Conservation (phyloP, 2,113 vertebrate species). For the Pteruthius melanotis region DNA sequence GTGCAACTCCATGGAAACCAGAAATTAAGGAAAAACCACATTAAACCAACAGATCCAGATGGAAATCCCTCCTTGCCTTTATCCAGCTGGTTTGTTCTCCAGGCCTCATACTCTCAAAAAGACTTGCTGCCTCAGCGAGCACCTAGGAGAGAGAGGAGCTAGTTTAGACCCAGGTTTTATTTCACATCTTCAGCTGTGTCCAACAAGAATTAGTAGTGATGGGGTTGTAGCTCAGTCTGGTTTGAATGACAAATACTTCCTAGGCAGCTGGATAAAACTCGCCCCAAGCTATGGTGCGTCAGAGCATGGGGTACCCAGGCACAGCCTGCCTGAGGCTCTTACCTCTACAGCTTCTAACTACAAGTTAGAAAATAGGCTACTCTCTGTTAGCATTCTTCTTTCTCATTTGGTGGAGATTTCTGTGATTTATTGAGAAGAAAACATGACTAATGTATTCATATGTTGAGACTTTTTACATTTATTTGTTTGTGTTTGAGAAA, state of each 20-base stretch:
- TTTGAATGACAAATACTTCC: not conserved
- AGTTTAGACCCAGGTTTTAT: not conserved
- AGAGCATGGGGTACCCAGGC: not conserved
- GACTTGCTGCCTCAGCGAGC: not conserved
- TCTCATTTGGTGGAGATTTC: not conserved
- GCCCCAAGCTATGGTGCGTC: too few relatives aligned
- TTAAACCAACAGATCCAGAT: not conserved
- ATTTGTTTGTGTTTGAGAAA: not conserved
- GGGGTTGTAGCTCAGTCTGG: not conserved
- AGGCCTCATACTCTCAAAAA: not conserved
- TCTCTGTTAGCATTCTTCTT: not conserved
- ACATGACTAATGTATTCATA: not conserved
- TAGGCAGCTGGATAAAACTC: not conserved
- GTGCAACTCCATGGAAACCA: not conserved
- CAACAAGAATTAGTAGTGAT: not conserved
- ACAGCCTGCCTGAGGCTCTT: not conserved
- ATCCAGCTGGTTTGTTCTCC: not conserved
- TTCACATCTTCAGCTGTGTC: not conserved
- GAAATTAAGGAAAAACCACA: not conserved
- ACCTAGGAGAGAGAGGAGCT: not conserved
- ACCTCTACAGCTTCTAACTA: not conserved
- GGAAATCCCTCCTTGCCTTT: not conserved
- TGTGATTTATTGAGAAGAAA: not conserved
- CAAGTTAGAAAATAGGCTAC: not conserved
- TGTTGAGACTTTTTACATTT: not conserved